A percentile compares a stretch with the other conserved stretches of the same genome.
phyloP scores from a whole-genome alignment of 2,113 vertebrate species.

The Elephas maximus region DNA sequence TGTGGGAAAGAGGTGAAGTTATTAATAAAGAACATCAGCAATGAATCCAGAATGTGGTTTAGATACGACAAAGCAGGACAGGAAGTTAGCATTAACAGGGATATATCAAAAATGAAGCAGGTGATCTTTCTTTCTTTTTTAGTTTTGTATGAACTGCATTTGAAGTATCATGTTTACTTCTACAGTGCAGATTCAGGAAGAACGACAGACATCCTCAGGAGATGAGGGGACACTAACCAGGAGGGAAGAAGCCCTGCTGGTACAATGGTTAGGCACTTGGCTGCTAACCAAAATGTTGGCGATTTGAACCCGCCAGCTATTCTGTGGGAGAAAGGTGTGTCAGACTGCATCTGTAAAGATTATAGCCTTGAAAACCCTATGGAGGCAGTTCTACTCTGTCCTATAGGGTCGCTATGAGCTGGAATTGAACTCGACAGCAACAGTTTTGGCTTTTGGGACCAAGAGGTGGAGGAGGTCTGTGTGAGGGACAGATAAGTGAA shows the following conservation, averaged over 20 bases:
- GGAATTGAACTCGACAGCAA: too few species aligned
- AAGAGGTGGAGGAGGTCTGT: not conserved
- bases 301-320: too few species aligned
- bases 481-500: not conserved
- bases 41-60: not conserved
- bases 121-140: not conserved
- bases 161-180: not conserved
- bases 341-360: too few species aligned
- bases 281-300: too few species aligned
- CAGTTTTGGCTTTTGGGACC: too few species aligned
- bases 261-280: too few species aligned
- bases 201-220: not conserved
- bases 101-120: not conserved
- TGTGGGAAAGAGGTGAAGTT: not conserved
- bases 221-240: not conserved
- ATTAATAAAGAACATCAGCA: not conserved
- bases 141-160: not conserved
- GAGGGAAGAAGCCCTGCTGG: too few species aligned
- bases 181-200: not conserved
- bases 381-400: too few species aligned
- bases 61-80: not conserved
- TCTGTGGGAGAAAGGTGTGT: too few species aligned
- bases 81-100: not conserved
- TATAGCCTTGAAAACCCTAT: too few species aligned
- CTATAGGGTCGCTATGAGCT: too few species aligned